Evolutionary conservation across 2,113 vertebrate species (phyloP).

Genomic region (Plotosus lineatus): DNA sequence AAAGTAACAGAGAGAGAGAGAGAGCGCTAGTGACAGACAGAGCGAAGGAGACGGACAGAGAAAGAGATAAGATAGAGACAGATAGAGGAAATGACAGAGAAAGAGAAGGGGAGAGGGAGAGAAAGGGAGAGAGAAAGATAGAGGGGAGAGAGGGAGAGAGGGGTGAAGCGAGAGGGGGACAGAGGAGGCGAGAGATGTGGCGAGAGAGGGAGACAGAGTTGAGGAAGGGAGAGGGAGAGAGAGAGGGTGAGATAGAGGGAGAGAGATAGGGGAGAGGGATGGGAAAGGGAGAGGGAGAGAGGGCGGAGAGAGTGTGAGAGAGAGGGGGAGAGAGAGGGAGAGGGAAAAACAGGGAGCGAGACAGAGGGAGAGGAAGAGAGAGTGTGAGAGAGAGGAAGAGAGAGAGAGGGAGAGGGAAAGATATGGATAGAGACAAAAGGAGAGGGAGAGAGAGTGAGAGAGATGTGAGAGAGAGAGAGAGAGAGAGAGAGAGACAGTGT

Average conservation of each 20-base stretch:
- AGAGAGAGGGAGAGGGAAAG: slow-evolving; percentile 56
- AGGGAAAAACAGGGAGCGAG: not conserved
- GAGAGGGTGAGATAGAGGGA: not conserved
- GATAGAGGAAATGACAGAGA: slow-evolving; percentile 59
- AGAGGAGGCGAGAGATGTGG: no score
- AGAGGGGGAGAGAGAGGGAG: slow-evolving; percentile 66
- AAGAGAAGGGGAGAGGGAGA: not conserved
- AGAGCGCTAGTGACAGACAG: slow-evolving; percentile 69
- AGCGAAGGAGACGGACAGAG: not conserved
- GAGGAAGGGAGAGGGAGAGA: slow-evolving; percentile 36
- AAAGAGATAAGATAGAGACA: slow-evolving; percentile 63
- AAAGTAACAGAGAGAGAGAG: slow-evolving; percentile 27
- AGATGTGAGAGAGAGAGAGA: slow-evolving; percentile 63
- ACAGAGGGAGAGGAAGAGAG: slow-evolving; percentile 60
- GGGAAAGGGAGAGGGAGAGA: slow-evolving; percentile 51
- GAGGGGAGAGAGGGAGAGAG: slow-evolving; percentile 69
- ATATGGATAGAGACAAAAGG: not conserved
- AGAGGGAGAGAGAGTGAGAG: no score
- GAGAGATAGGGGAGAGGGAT: not conserved
- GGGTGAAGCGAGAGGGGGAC: slow-evolving; percentile 66
- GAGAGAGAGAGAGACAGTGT: slow-evolving; percentile 54
- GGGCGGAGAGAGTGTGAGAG: no score
- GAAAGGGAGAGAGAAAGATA: slow-evolving; percentile 79
- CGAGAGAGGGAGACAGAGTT: slow-evolving; percentile 75
- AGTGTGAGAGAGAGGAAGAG: slow-evolving; percentile 65